Base-by-base conservation (phyloP, 2,888 invertebrate species). In the Lithodes maja region DNA sequence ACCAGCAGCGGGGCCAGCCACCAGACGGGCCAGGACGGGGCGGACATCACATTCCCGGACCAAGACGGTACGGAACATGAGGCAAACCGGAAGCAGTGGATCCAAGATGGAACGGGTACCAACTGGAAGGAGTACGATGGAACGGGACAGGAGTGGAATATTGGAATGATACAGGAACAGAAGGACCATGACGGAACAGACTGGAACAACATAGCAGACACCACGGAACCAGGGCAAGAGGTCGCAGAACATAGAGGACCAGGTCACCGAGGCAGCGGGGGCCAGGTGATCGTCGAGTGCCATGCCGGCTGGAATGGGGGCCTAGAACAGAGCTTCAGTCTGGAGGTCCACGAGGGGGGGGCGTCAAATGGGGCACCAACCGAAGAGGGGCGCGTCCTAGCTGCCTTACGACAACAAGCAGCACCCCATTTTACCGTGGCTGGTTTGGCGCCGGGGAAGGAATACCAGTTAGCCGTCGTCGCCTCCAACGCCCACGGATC, bases 391-490 rank as follows among this genome's bases (percentile, higher is more conserved):
- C 50, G 61, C 7, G 74, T 77, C 12, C 78, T 78, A n/a, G 68
- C 83, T 0, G 49, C 87, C 3, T 75, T 87, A 12, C 69, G 68
- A 9, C 69, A 90, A 71, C 90, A 90, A 54, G 68, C 79, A n/a
- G 84, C 61, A 15, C 90, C 90, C 3, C 90, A 87, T 49, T 90
- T 90, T 71, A 90, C 87, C 7, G 90, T 90, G 52, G 87, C 87
- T 2, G 90, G 90, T 5, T 49, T 90, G 71, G 69, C 82, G n/a
- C 84, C 84, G 1, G 87, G 86, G 1, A 84, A 69, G 33, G 90
- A 90, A 33, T 90, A 90, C 78, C 68, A 83, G 12, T 55, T 90
- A 49, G 61, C 52, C 2, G 85, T 90, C 49, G 33, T 81, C 3
- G 90, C 90, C 2, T 50, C 81, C 5, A 90, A 90, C 61, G 55